Conservation (phyloP, 2,113 vertebrate genomes). For the Panthera tigris region DNA sequence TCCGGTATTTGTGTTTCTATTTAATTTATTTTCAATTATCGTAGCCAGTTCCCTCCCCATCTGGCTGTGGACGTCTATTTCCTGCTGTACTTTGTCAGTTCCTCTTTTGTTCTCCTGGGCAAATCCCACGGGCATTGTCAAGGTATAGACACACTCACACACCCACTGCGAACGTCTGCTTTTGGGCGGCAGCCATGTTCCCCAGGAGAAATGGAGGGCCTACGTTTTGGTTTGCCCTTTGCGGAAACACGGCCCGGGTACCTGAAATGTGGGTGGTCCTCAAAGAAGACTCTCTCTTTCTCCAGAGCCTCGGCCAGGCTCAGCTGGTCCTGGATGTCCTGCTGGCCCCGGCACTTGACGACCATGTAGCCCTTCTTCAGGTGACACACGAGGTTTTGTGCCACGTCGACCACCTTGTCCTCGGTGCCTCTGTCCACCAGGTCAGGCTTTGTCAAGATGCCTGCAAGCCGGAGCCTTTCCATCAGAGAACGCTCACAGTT, state of each 20-base stretch:
- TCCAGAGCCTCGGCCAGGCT: constrained; percentile 85
- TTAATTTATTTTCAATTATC: too few relatives aligned
- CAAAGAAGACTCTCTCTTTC: constrained; percentile 89
- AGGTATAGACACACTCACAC: too few relatives aligned
- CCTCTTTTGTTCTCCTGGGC: neutral
- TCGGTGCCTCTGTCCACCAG: constrained; percentile 92
- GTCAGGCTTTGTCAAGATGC: constrained; percentile 94
- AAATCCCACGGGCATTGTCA: fast-evolving
- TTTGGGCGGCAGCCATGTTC: fast-evolving
- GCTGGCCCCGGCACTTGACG: constrained; percentile 92
- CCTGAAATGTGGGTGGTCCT: constrained; percentile 87
- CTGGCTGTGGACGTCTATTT: neutral
- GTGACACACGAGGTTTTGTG: constrained; percentile 85
- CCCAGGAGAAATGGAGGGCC: fast-evolving
- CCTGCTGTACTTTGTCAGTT: neutral
- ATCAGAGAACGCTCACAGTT: fast-evolving
- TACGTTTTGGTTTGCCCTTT: fast-evolving
- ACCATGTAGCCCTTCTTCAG: constrained; percentile 95
- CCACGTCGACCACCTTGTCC: constrained; percentile 82
- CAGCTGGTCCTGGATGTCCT: constrained; percentile 82
- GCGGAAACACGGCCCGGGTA: neutral
- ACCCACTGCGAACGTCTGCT: fast-evolving
- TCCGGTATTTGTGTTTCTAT: too few relatives aligned
- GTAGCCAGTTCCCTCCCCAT: neutral
- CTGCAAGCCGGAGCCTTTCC: constrained; percentile 65